Conservation (phyloP, 2,888 invertebrate species). For the Nowickia ferox region DNA sequence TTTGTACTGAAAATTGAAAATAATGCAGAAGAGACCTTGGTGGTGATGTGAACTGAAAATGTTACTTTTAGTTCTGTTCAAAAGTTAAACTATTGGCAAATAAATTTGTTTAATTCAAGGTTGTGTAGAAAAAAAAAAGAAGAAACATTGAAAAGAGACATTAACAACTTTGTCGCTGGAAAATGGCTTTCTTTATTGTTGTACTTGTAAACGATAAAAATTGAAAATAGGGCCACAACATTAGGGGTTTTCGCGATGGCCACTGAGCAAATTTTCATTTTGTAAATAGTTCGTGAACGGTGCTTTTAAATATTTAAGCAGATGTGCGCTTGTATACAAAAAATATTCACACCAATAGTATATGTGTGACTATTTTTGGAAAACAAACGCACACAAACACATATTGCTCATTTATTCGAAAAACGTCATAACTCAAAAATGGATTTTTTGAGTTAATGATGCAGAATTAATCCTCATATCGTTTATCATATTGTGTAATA, state of each 20-base stretch:
- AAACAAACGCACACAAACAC: no score
- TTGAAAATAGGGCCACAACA: not conserved
- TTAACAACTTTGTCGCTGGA: constrained; percentile 47
- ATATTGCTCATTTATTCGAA: no score
- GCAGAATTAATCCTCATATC: no score
- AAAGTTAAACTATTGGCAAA: constrained; percentile 65
- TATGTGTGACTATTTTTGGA: no score
- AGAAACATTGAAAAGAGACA: constrained; percentile 46
- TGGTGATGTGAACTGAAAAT: constrained; percentile 32
- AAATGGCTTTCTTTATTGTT: constrained; percentile 28
- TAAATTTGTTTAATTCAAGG: constrained; percentile 65
- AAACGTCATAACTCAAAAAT: no score
- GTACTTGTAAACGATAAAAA: constrained; percentile 27
- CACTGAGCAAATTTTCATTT: no score
- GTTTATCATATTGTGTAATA: no score
- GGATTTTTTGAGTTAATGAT: no score
- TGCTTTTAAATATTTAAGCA: no score
- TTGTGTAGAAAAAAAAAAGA: not conserved
- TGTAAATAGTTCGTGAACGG: no score
- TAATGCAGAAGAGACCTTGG: constrained; percentile 16
- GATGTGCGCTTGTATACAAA: no score
- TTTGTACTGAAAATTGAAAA: constrained; percentile 21
- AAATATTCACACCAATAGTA: no score
- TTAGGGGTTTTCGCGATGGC: not conserved
- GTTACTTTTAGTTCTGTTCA: constrained; percentile 29